Conservation (phyloP, 2,113 vertebrate species). For the Pogona vitticeps region DNA sequence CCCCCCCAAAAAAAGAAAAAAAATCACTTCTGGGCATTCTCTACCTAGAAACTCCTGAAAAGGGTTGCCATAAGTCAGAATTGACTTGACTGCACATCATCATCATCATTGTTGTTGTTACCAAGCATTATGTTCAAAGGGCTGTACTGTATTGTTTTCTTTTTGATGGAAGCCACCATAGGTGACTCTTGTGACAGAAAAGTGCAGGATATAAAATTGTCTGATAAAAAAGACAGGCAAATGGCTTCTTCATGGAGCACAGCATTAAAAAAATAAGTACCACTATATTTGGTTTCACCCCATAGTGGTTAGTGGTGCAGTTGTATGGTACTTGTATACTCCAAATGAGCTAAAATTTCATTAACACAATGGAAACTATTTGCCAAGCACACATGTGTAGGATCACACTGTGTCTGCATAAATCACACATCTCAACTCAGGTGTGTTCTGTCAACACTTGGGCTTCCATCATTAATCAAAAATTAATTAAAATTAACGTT, state of each 20-base stretch:
- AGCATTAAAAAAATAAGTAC: background rate
- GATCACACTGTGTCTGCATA: no score
- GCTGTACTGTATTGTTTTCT: background rate
- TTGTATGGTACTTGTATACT: no score
- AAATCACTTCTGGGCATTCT: no score
- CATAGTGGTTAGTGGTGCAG: background rate
- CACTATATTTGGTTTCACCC: background rate
- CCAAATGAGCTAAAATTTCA: background rate
- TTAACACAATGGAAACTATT: background rate
- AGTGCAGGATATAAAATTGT: background rate
- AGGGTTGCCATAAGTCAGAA: no score
- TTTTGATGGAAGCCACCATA: background rate
- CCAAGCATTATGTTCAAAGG: no score
- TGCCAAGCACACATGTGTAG: background rate
- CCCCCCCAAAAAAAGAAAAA: no score
- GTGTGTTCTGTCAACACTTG: background rate
- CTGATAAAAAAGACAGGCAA: background rate
- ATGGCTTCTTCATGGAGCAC: background rate
- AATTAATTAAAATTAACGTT: background rate
- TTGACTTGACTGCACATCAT: no score
- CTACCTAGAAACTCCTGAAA: no score
- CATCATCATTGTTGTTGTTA: no score
- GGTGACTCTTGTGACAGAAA: background rate
- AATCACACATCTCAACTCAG: background rate
- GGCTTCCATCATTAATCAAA: background rate